Evolutionary conservation across 2,797 vertebrate species (phyloP).

Genomic region (Borostomias antarcticus): DNA sequence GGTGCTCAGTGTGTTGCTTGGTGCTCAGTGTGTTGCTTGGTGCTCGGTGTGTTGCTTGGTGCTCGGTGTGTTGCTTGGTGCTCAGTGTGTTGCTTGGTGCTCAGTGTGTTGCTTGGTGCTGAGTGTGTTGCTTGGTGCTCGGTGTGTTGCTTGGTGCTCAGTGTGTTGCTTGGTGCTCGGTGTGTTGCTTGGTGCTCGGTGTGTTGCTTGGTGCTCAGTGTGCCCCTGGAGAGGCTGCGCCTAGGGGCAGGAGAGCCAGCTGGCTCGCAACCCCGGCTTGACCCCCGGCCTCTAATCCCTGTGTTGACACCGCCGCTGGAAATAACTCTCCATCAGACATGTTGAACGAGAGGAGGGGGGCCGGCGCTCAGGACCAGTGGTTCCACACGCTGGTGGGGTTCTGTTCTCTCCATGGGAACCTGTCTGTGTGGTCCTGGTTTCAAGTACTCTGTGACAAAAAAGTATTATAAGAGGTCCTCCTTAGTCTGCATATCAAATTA

Average conservation of each 20-base stretch:
- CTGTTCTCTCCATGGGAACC: background rate
- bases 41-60: background rate
- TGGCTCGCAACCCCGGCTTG: constrained; percentile 39
- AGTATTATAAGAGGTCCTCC: background rate
- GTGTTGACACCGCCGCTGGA: constrained; percentile 4
- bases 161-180: background rate
- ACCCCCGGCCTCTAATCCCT: constrained; percentile 14
- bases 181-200: background rate
- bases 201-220: background rate
- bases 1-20: background rate
- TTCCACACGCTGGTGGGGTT: background rate
- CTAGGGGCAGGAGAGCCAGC: constrained; percentile 35
- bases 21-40: no score
- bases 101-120: no score
- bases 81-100: no score
- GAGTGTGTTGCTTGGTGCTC: background rate
- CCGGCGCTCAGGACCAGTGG: background rate
- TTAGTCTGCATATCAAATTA: no score
- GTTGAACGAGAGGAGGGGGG: background rate
- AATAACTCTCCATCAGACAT: constrained; percentile 3
- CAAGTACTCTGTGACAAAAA: background rate
- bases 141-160: background rate
- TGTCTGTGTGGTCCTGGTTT: background rate
- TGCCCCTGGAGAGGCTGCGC: constrained; percentile 14
- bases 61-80: background rate